phyloP scores from a whole-genome alignment of 2,888 invertebrate genomes.

The Epinotia demarniana region DNA sequence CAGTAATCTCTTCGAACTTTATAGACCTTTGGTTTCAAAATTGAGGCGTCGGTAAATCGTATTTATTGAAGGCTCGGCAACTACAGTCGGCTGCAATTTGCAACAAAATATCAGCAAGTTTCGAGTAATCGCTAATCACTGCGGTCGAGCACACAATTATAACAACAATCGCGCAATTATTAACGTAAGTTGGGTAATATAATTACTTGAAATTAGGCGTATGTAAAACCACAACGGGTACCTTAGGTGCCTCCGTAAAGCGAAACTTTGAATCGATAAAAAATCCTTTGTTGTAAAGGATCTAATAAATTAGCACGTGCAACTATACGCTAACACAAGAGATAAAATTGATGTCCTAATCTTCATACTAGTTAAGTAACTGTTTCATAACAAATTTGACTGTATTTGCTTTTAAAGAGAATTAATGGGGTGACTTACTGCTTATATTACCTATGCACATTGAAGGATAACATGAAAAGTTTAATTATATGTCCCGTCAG shows the following conservation, averaged over 20 bases:
- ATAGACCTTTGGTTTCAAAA: conserved; percentile 78
- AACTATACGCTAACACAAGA: too few species aligned
- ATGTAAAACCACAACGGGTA: conserved; percentile 36
- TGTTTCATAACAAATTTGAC: too few species aligned
- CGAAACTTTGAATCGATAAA: not conserved
- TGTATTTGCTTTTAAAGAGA: too few species aligned
- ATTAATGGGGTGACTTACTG: too few species aligned
- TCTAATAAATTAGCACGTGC: too few species aligned
- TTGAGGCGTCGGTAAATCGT: conserved; percentile 79
- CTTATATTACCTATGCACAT: too few species aligned
- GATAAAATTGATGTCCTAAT: too few species aligned
- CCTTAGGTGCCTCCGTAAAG: conserved; percentile 9
- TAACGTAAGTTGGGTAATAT: conserved; percentile 38
- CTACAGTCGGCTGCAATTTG: conserved; percentile 51
- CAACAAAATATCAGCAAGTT: conserved; percentile 53
- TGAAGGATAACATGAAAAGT: too few species aligned
- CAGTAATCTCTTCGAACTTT: conserved; percentile 78
- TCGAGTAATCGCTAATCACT: conserved; percentile 68
- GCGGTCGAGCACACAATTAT: conserved; percentile 55
- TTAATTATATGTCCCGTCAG: too few species aligned
- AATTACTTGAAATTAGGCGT: conserved; percentile 41
- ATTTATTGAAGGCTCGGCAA: conserved; percentile 73
- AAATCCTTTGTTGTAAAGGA: not conserved
- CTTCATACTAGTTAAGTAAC: too few species aligned
- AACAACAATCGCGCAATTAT: conserved; percentile 43